Percentiles rank a stretch among this genome's conserved stretches.
Conservation (phyloP, 1,140 invertebrate genomes). For the Adoxophyes honmai region DNA sequence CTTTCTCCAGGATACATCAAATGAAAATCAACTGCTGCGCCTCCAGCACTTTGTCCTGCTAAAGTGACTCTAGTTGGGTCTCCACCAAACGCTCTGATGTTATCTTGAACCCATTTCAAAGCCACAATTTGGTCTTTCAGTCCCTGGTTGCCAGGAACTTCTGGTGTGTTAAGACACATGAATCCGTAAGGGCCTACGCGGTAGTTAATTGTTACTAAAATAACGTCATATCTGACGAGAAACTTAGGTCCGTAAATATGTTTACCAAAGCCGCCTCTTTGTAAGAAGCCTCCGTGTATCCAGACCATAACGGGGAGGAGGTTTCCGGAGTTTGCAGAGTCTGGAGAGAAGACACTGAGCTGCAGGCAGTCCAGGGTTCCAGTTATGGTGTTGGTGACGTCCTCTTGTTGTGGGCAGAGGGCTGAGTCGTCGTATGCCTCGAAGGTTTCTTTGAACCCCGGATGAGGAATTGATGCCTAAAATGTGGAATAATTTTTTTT, state of each 20-base stretch:
- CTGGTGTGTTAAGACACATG: constrained; percentile 79
- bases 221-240: constrained; percentile 74
- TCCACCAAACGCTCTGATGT: constrained; percentile 83
- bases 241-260: constrained; percentile 73
- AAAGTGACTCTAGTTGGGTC: constrained; percentile 80
- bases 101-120: constrained; percentile 80
- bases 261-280: constrained; percentile 64
- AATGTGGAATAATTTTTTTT: too few species aligned
- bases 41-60: constrained; percentile 83
- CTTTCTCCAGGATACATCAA: constrained; percentile 23
- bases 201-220: constrained; percentile 80
- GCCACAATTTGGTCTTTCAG: constrained; percentile 83
- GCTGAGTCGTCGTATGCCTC: constrained; percentile 20
- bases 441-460: constrained; percentile 20
- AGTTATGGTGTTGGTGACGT: constrained; percentile 18
- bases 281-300: constrained; percentile 83
- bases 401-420: constrained; percentile 20
- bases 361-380: constrained; percentile 39
- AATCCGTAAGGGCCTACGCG: constrained; percentile 81
- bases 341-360: constrained; percentile 38
- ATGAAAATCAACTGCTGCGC: constrained; percentile 37
- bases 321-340: constrained; percentile 17
- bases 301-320: constrained; percentile 81
- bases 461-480: constrained; percentile 19
- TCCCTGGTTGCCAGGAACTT: constrained; percentile 82